Evolutionary conservation across 1,140 invertebrate genomes (phyloP).

Genomic region (Bursaphelenchus mucronatus): DNA sequence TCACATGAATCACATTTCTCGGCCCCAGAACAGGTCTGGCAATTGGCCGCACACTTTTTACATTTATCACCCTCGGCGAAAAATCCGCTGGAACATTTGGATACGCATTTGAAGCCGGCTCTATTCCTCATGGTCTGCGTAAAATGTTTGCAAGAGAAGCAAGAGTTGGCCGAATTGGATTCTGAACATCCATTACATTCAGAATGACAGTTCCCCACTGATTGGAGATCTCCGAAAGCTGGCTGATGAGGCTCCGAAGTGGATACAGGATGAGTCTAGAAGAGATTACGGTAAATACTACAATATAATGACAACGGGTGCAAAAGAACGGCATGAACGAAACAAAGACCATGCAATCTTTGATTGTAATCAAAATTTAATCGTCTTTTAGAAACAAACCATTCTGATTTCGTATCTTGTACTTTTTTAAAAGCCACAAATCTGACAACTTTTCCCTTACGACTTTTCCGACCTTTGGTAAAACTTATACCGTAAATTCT

Average conservation of each 20-base stretch:
- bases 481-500: too few species aligned
- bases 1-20: conserved; percentile 56
- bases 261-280: conserved; percentile 37
- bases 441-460: too few species aligned
- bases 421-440: too few species aligned
- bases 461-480: too few species aligned
- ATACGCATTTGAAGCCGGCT: conserved; percentile 57
- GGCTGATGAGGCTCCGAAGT: conserved; percentile 7
- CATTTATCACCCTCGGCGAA: conserved; percentile 54
- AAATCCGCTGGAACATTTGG: conserved; percentile 53
- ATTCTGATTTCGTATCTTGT: too few species aligned
- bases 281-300: conserved; percentile 9
- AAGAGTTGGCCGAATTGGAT: conserved; percentile 31
- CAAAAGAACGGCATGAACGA: conserved; percentile 10
- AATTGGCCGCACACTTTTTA: conserved; percentile 50
- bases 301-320: conserved; percentile 18
- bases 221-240: conserved; percentile 50
- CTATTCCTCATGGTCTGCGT: conserved; percentile 56
- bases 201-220: conserved; percentile 51
- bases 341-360: neutral
- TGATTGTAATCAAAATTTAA: too few species aligned
- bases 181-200: conserved; percentile 55
- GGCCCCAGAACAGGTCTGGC: conserved; percentile 49
- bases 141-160: conserved; percentile 51
- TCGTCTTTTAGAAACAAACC: too few species aligned